phyloP scores from a whole-genome alignment of 2,888 invertebrate species.

The Phragmatobia fuliginosa region DNA sequence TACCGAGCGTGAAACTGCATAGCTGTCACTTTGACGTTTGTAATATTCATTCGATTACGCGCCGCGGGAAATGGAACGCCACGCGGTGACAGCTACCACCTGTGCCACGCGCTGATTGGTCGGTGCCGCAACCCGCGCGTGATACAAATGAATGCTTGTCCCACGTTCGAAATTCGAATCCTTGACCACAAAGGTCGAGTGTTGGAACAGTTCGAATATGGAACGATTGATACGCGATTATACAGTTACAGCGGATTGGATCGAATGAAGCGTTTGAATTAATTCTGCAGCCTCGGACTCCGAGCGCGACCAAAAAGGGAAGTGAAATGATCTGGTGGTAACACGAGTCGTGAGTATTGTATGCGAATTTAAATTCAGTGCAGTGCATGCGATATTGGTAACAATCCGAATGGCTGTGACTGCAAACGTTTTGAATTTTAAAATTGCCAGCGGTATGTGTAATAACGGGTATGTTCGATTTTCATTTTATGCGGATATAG shows the following conservation, averaged over 20 bases:
- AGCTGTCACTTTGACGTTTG: slow-evolving; percentile 80
- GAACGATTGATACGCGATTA: slow-evolving; percentile 72
- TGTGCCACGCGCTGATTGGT: slow-evolving; percentile 66
- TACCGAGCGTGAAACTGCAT: slow-evolving; percentile 72
- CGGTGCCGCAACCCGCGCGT: slow-evolving; percentile 53
- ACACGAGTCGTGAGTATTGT: slow-evolving; percentile 54
- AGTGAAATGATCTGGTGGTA: slow-evolving; percentile 57
- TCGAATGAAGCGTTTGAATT: slow-evolving; percentile 64
- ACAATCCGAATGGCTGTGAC: slow-evolving; percentile 68
- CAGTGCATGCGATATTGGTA: slow-evolving; percentile 73
- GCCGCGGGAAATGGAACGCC: slow-evolving; percentile 79
- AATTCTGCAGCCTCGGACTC: slow-evolving; percentile 63
- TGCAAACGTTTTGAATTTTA: slow-evolving; percentile 74
- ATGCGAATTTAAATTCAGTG: slow-evolving; percentile 73
- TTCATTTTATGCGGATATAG: slow-evolving; percentile 55
- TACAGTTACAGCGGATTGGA: slow-evolving; percentile 58
- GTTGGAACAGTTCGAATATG: slow-evolving; percentile 64
- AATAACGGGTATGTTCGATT: slow-evolving; percentile 58
- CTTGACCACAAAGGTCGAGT: slow-evolving; percentile 69
- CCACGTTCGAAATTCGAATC: slow-evolving; percentile 62
- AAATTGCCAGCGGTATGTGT: slow-evolving; percentile 60
- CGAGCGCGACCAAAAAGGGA: slow-evolving; percentile 65
- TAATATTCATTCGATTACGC: slow-evolving; percentile 85
- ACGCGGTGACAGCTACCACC: slow-evolving; percentile 78
- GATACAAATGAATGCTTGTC: slow-evolving; percentile 68